Evolutionary conservation across 2,113 vertebrate genomes (phyloP).

Genomic region (Sterrhoptilus dennistouni): DNA sequence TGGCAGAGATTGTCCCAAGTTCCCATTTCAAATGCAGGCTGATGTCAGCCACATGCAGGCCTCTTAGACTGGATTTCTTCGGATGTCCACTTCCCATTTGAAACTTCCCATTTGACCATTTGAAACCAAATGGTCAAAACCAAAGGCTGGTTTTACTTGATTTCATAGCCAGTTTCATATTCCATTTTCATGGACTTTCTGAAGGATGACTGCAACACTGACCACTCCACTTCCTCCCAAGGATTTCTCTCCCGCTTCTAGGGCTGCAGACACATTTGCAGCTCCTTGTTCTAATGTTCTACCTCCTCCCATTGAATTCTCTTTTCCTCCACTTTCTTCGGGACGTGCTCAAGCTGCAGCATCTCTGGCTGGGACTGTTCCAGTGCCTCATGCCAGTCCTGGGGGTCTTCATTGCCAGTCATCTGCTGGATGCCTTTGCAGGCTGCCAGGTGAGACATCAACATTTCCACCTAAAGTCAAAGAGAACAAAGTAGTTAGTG

Average conservation of each 20-base stretch:
- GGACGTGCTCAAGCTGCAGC: background rate
- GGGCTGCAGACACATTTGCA: background rate
- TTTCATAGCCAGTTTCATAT: background rate
- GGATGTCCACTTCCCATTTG: too few relatives aligned
- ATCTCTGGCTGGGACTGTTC: background rate
- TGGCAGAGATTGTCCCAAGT: background rate
- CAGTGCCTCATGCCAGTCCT: accelerated
- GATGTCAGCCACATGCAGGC: background rate
- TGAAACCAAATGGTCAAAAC: background rate
- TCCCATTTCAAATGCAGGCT: background rate
- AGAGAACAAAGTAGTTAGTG: background rate
- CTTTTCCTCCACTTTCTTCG: background rate
- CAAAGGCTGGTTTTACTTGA: background rate
- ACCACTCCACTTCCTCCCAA: background rate
- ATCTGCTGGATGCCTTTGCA: background rate
- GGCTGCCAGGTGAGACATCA: background rate
- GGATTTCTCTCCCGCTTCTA: background rate
- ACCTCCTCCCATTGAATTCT: background rate
- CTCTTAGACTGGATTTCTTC: background rate
- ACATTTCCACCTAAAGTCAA: background rate
- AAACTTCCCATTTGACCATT: too few relatives aligned
- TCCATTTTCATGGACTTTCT: background rate
- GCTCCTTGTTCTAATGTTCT: background rate
- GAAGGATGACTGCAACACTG: background rate
- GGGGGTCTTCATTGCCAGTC: background rate